Evolutionary conservation across 2,113 vertebrate species (phyloP).

Genomic region (Neodon shergylaensis): DNA sequence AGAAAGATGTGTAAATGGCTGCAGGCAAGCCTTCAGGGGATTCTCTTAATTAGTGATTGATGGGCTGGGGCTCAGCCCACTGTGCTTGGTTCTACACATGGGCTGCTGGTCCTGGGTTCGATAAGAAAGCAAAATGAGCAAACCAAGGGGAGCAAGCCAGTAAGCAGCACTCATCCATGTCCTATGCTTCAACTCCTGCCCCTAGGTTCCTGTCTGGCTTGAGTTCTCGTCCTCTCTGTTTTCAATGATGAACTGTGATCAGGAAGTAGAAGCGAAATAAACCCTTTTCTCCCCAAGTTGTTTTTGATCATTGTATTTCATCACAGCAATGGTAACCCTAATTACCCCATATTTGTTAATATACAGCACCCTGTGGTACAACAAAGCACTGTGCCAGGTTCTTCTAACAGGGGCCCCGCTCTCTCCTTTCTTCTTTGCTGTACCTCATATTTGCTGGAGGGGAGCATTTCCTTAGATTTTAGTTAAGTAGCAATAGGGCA

Average conservation of each 20-base stretch:
- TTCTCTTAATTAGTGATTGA: background rate
- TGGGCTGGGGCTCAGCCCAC: background rate
- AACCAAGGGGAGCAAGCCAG: background rate
- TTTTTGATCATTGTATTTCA: background rate
- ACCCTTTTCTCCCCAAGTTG: background rate
- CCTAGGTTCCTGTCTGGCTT: background rate
- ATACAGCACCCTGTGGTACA: background rate
- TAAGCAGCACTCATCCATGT: background rate
- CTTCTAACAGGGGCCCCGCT: background rate
- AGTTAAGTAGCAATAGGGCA: background rate
- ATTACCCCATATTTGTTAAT: background rate
- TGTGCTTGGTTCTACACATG: background rate
- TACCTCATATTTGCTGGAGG: background rate
- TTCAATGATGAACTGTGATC: background rate
- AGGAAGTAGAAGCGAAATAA: background rate
- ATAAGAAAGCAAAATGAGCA: background rate
- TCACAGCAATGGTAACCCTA: background rate
- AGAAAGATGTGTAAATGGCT: background rate
- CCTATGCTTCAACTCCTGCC: background rate
- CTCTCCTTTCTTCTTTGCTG: background rate
- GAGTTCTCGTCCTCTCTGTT: background rate
- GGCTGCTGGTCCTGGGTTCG: background rate
- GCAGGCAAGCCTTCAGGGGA: background rate
- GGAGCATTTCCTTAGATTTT: background rate
- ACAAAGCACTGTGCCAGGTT: background rate